Evolutionary conservation across 1,140 invertebrate species (phyloP), one percentile per base, ranked within the genome.

Genomic region (Amyelois transitella): DNA sequence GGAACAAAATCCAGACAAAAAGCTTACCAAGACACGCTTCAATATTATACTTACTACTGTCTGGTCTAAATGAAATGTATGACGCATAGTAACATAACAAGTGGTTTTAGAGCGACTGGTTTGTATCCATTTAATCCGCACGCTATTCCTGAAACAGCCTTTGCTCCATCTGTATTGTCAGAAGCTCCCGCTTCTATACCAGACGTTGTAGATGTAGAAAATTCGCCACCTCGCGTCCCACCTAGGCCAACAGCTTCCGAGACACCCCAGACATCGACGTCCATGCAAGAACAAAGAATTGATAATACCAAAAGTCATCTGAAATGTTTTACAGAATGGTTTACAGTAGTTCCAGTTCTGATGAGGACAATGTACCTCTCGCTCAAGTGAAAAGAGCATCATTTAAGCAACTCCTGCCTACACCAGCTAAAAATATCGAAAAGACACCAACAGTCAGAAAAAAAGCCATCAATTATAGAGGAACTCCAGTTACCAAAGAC

Each of bases 51-150:
- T 69, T 17, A 55, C 58, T 0, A 53, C 18, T 19, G 38, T 48
- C 18, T 73, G 62, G 69, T 44, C 60, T 7, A 71, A 68, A 22
- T 67, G 64, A n/a, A n/a, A n/a, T n/a, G n/a, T 51, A 60, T 67
- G 43, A 69, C 60, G 8, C 58, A 61, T 21, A 44, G 5, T 8
- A 70, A 70, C 50, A 66, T 66, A 48, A 58, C 20, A 3, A 67
- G 57, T 57, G 64, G 67, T 18, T 63, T 69, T 18, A 62, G 22
- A 61, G 66, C 66, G 1, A 68, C 66, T 55, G 66, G 62, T 8
- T 53, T 68, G 19, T 63, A 60, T n/a, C 63, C 63, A 14, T 49
- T 53, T 21, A 24, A 64, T 51, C 66, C 66, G 50, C n/a, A n/a
- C n/a, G n/a, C n/a, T n/a, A n/a, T n/a, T n/a, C n/a, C n/a, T n/a